Percentiles rank a stretch among this genome's conserved stretches.
Conservation (phyloP, 2,113 vertebrate genomes). For the Antechinus flavipes region DNA sequence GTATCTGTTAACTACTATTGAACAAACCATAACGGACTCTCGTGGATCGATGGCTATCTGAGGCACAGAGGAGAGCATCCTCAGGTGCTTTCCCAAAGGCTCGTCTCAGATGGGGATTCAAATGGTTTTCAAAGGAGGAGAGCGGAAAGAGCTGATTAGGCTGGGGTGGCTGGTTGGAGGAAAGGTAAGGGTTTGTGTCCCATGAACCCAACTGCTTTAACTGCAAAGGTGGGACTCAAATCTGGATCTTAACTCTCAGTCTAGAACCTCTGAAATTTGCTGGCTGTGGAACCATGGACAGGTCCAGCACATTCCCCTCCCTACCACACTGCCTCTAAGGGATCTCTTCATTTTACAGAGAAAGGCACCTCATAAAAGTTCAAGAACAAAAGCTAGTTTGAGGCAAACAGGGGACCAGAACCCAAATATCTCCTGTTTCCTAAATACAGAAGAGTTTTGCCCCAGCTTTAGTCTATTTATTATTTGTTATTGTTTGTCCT, state of each 20-base stretch:
- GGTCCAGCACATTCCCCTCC: background rate
- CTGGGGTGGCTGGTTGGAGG: background rate
- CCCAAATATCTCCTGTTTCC: background rate
- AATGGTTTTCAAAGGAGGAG: background rate
- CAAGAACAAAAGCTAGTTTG: background rate
- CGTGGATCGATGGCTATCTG: rapidly evolving
- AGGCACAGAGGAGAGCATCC: background rate
- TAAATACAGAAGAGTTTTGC: background rate
- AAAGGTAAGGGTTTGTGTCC: background rate
- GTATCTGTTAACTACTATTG: background rate
- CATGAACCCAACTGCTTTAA: background rate
- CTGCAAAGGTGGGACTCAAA: background rate
- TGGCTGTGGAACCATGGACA: background rate
- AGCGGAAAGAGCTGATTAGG: background rate
- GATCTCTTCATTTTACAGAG: background rate
- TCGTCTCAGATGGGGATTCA: background rate
- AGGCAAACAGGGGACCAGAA: background rate
- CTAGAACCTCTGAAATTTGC: background rate
- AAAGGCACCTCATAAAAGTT: background rate
- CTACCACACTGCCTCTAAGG: background rate
- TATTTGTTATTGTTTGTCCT: too few relatives aligned
- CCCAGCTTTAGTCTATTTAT: background rate
- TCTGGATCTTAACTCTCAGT: background rate
- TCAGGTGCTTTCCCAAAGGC: background rate
- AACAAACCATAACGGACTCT: background rate